Base-by-base conservation (phyloP, 2,888 invertebrate genomes). In the Macropis europaea region DNA sequence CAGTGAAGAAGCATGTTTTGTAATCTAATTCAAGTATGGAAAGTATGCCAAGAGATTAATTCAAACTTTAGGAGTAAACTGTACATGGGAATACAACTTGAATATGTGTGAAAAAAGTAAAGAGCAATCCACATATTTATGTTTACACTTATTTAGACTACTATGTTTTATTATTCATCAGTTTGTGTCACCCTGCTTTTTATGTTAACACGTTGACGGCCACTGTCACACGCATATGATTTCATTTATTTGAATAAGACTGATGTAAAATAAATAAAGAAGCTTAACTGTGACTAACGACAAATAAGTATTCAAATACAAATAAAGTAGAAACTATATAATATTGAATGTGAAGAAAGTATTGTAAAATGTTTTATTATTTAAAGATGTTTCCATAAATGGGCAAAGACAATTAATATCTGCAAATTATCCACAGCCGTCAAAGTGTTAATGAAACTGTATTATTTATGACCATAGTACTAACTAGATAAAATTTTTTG, bases 11-110 rank as follows among this genome's bases (percentile, higher is more conserved):
- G 76, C 78, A 73, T 59, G 79, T 80, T 79, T 79, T 69, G 68
- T 74, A 70, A 82, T 77, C 70, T 45, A 73, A 62, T 66, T 82
- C 84, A 70, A 83, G 84, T 84, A 86, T 83, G 84, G 84, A 79
- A 87, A 85, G 76, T 85, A 71, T 86, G 85, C 82, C 84, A 75
- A 68, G 45, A 64, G 69, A 71, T 68, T 61, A 71, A 77, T 81
- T 62, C 68, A 78, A 79, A 79, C 70, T 82, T 81, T 82, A 82
- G 70, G 26, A 54, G 36, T 62, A 45, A 66, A 64, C 59, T 50
- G 42, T 66, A 62, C 28, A 11, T 15, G 45, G 36, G 30, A 32
- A 45, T 40, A 24, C 42, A 64, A 34, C 40, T 71, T 28, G 19
- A 56, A 50, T 28, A 22, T 64, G 28, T 34, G 43, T 9, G 19